Conservation (phyloP, 1,140 invertebrate genomes). For the Condylostylus longicornis region DNA sequence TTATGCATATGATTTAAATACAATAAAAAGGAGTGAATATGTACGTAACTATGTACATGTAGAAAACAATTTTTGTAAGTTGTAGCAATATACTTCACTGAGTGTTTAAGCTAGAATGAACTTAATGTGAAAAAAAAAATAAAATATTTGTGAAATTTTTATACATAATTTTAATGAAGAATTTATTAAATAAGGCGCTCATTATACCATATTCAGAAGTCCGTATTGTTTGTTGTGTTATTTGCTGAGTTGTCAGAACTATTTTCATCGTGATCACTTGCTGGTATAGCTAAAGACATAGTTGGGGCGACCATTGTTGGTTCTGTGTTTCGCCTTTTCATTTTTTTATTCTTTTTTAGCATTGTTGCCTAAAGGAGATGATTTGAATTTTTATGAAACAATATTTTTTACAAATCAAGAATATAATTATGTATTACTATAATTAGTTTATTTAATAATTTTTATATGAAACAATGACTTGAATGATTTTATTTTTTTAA, state of each 20-base stretch:
- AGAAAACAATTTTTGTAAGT: too few species aligned
- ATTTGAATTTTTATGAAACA: too few species aligned
- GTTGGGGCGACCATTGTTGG: conserved; percentile 57
- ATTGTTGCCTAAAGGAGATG: conserved; percentile 65
- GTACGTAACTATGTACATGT: too few species aligned
- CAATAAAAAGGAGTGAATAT: too few species aligned
- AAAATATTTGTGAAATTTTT: too few species aligned
- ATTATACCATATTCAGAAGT: conserved; percentile 47
- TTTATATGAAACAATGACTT: too few species aligned
- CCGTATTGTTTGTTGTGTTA: conserved; percentile 19
- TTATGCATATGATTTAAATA: too few species aligned
- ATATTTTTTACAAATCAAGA: neutral
- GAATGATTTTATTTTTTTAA: too few species aligned
- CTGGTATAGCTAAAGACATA: conserved; percentile 38
- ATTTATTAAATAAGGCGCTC: conserved; percentile 48
- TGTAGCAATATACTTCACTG: too few species aligned
- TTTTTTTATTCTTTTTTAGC: conserved; percentile 87
- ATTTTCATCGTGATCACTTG: conserved; percentile 33
- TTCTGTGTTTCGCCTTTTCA: conserved; percentile 85
- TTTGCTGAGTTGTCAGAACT: conserved; percentile 25
- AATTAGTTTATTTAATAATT: neutral
- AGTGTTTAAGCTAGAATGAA: too few species aligned
- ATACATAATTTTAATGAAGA: too few species aligned
- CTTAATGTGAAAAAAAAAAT: too few species aligned
- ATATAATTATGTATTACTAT: neutral